Base-by-base conservation (phyloP, 2,888 invertebrate species). In the Diaprepes abbreviatus region DNA sequence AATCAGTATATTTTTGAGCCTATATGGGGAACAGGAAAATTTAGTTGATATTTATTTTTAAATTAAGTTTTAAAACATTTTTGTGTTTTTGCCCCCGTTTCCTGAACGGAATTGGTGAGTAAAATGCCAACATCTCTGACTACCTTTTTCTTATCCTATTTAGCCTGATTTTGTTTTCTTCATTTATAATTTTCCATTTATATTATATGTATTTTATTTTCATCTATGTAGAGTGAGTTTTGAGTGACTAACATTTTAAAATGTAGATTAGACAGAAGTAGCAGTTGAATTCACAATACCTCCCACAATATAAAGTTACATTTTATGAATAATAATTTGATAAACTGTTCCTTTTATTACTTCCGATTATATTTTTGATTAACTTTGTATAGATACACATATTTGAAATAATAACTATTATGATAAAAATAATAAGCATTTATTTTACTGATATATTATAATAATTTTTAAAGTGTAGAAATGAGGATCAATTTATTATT, bases 71-170 rank as follows among this genome's bases (percentile, higher is more conserved):
- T 63, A 31, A 60, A 57, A 45, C 21, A 57, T 55, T 33, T 67
- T 63, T 67, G 59, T 68, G 28, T 66, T 66, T 62, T 52, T 62
- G 16, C 54, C 33, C 67, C 28, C 57, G 57, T 66, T 63, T 55
- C 65, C 38, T 62, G 48, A 55, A 71, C 63, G 71, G 67, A 71
- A 45, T 68, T 64, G 71, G 71, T 71, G 67, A 71, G 71, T 71
- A 71, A 71, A 62, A 24, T 7, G 48, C 35, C 55, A 48, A 21
- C 16, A 31, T 43, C 19, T 54, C 24, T 59, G 12, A 24, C 33
- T 19, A 35, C 19, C 31, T 43, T 40, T 36, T 10, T 59, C 59
- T 69, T 57, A 28, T 21, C 33, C 6, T 31, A 36, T 50, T 33
- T 21, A 31, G 19, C 16, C 24, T 62, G 38, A 36, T 52, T 28